These are phyloP conservation scores for Probosciger aterrimus DNA, from an alignment of 2,113 vertebrate species.

Conservation along the genomic window DNA sequence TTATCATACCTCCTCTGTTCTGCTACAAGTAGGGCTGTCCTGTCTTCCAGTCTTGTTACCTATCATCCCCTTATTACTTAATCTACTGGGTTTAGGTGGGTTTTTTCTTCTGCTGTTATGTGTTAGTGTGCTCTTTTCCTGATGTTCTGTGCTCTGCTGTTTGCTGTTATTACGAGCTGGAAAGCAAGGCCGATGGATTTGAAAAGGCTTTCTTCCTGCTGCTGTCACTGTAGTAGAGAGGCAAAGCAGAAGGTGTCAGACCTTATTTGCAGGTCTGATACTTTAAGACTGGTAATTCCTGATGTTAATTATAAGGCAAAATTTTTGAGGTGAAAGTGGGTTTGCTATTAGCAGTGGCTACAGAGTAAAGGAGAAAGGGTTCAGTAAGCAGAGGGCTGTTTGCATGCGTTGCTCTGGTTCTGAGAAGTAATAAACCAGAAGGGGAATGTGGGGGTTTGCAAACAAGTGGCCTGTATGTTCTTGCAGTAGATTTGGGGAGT, in stretches of 20 bases:
- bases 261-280: slow-evolving; percentile 1
- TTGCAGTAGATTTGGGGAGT: rapidly evolving
- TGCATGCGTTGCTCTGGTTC: neutral
- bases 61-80: neutral
- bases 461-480: rapidly evolving
- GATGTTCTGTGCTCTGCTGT: neutral
- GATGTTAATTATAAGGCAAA: neutral
- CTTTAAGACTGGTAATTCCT: neutral
- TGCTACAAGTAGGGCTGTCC: neutral
- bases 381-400: neutral
- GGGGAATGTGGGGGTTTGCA: neutral
- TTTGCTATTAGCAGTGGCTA: neutral
- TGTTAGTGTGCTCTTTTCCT: neutral
- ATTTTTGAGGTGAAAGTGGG: neutral
- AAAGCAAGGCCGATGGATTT: neutral
- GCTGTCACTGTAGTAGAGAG: neutral
- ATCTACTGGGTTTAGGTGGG: neutral
- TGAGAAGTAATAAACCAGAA: neutral
- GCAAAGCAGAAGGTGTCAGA: neutral
- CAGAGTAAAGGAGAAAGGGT: neutral
- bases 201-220: neutral
- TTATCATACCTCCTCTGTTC: neutral
- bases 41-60: neutral
- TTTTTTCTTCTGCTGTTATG: neutral
- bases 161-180: neutral